These are phyloP conservation scores for Centropus bengalensis DNA, from an alignment of 2,113 vertebrate species.

Conservation along the genomic window DNA sequence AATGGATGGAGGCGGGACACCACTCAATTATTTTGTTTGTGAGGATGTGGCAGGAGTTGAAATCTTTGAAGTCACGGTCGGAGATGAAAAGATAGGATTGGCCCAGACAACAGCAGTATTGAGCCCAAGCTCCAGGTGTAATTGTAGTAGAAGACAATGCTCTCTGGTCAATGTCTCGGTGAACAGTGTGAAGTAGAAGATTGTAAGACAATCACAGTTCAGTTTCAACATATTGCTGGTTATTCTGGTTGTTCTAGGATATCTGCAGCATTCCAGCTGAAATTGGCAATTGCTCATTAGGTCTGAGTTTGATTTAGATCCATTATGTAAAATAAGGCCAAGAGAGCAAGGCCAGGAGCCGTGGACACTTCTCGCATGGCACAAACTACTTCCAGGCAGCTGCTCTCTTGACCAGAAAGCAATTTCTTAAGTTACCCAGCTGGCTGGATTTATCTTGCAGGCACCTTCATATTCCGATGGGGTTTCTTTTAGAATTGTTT, in stretches of 20 bases:
- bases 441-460: neutral
- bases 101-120: neutral
- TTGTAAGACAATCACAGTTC: constrained; percentile 19
- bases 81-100: neutral
- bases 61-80: neutral
- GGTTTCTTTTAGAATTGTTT: neutral
- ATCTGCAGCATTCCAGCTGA: neutral
- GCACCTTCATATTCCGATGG: neutral
- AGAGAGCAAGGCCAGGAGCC: neutral
- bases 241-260: neutral
- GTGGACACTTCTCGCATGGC: neutral
- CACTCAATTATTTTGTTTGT: constrained; percentile 23
- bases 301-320: neutral
- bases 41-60: neutral
- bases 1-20: neutral
- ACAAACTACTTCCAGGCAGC: neutral
- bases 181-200: neutral
- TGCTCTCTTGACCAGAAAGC: neutral
- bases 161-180: constrained; percentile 47
- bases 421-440: neutral
- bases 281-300: neutral
- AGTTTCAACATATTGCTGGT: neutral
- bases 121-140: neutral
- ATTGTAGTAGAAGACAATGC: neutral
- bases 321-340: neutral